phyloP scores from a whole-genome alignment of 2,888 invertebrate species.

The Chrysodeixis includens region DNA sequence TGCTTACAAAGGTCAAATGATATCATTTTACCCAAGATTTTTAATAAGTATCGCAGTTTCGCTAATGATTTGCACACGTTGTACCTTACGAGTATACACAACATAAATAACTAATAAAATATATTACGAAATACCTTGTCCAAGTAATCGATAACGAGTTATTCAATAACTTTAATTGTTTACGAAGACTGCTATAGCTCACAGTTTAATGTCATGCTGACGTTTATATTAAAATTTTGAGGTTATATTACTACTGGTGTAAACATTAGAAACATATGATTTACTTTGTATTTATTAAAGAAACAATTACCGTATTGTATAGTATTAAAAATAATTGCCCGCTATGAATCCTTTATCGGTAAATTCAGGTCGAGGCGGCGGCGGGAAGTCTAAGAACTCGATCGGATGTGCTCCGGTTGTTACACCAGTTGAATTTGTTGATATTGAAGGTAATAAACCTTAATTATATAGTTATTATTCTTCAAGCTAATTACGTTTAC shows the following conservation, averaged over 20 bases:
- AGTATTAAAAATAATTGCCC: background rate
- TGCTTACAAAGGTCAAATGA: too few relatives aligned
- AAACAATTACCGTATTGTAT: background rate
- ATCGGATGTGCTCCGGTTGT: constrained; percentile 66
- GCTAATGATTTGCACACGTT: too few relatives aligned
- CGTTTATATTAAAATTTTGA: constrained; percentile 14
- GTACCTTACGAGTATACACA: background rate
- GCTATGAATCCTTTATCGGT: constrained; percentile 76
- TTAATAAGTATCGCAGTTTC: too few relatives aligned
- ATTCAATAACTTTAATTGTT: too few relatives aligned
- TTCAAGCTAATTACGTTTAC: too few relatives aligned
- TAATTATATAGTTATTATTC: background rate
- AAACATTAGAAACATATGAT: constrained; percentile 12
- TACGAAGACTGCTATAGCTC: constrained; percentile 12
- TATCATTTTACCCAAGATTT: too few relatives aligned
- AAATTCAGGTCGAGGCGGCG: constrained; percentile 71
- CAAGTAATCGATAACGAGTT: too few relatives aligned
- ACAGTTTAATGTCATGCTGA: constrained; percentile 3
- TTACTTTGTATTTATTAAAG: background rate
- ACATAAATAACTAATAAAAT: too few relatives aligned
- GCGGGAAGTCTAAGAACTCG: constrained; percentile 68
- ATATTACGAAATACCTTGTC: too few relatives aligned
- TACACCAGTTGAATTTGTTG: constrained; percentile 49
- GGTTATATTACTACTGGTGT: constrained; percentile 25
- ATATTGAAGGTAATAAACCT: constrained; percentile 36